Evolutionary conservation across 2,888 invertebrate genomes (phyloP), one percentile per base, ranked within the genome.

Genomic region (Crossocerus cetratus): DNA sequence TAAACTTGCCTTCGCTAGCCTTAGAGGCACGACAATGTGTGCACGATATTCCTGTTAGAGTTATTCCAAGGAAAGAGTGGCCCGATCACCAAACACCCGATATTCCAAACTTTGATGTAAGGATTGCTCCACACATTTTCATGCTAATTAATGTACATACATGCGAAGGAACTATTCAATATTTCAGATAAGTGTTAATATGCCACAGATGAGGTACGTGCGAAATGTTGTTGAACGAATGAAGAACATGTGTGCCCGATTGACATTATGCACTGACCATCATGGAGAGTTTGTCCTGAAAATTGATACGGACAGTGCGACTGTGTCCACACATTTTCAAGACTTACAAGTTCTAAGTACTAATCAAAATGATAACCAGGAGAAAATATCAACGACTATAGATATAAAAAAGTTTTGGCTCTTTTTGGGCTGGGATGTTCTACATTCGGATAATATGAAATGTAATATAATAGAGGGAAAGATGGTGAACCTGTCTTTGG

Each of bases 221-320:
- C 93, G 95, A 43, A 95, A 94, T 74, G 94, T 97, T 4, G 94
- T 97, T 42, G 98, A 98, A 76, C 93, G 96, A 77, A 94, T 98
- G 93, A 95, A 95, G 87, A 95, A 94, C 64, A 93, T 98, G 90
- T 94, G 94, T 11, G 92, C 94, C 0, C 93, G 93, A 72, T 91
- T 98, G 44, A 93, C 93, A 0, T 91, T 98, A 45, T 92, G 94
- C 70, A 97, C 95, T 0, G 95, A 94, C 44, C 93, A 93, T 42
- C 92, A 92, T 65, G 97, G 97, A 0, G 91, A 93, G 65, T 90
- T 97, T 14, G 93, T 93, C 18, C 89, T 98, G 49, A 94, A 94
- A 81, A 94, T 96, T 45, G 95, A 95, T 86, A 96, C 96, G 0
- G 95, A 95, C 82, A 93, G 94, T 90, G 96, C 96, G 3, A 94